Evolutionary conservation across 2,113 vertebrate genomes (phyloP).

Genomic region (Podarcis raffonei): DNA sequence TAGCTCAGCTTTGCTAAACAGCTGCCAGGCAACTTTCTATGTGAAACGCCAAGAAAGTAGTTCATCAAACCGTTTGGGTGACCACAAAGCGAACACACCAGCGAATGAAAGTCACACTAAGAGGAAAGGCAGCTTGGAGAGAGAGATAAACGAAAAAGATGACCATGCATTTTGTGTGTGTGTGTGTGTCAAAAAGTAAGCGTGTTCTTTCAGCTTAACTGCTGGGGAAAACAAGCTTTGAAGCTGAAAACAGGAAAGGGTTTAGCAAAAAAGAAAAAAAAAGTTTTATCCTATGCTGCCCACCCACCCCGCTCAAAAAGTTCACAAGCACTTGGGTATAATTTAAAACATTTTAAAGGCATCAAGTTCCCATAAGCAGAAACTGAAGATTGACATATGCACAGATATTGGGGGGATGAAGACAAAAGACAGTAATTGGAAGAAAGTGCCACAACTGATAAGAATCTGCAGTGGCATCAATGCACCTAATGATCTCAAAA

Average conservation of each 20-base stretch:
- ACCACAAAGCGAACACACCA: slow-evolving; percentile 67
- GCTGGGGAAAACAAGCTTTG: neutral
- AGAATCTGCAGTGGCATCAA: too few relatives aligned
- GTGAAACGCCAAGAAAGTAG: slow-evolving; percentile 61
- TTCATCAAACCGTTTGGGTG: slow-evolving; percentile 65
- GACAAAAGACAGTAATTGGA: too few relatives aligned
- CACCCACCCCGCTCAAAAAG: neutral
- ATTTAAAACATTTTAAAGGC: neutral
- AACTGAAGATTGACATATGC: neutral
- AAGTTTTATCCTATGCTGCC: neutral
- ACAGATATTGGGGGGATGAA: too few relatives aligned
- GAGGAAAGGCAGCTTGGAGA: neutral
- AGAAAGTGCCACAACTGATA: too few relatives aligned
- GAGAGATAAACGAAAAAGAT: slow-evolving; percentile 29
- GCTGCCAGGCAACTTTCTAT: slow-evolving; percentile 58
- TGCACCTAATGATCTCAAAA: too few relatives aligned
- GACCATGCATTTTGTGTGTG: slow-evolving; percentile 48
- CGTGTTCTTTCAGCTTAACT: slow-evolving; percentile 19
- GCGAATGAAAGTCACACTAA: slow-evolving; percentile 44
- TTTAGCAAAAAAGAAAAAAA: neutral
- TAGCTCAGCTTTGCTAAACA: slow-evolving; percentile 65
- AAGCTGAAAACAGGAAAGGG: slow-evolving; percentile 22
- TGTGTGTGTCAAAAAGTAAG: neutral
- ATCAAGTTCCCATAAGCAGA: neutral
- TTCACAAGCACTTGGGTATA: neutral